These are phyloP conservation scores for Sorex maritimensis DNA, from an alignment of 2,797 vertebrate species.

Conservation along the genomic window DNA sequence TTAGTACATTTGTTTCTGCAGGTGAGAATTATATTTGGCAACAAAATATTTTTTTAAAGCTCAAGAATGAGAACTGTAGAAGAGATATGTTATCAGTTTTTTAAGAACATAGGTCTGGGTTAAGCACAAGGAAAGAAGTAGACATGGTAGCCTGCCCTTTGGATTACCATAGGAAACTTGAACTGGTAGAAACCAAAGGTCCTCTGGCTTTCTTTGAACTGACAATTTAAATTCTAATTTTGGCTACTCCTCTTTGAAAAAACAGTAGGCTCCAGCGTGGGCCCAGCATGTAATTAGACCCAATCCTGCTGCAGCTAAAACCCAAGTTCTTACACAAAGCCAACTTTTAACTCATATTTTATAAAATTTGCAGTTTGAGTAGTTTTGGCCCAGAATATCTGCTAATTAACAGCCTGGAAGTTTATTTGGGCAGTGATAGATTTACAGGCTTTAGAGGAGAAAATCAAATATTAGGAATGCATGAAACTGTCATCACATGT, in stretches of 20 bases:
- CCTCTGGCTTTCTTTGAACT: constrained; percentile 30
- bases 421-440: background rate
- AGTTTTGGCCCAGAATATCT: background rate
- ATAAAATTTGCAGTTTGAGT: background rate
- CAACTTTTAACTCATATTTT: background rate
- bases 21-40: constrained; percentile 23
- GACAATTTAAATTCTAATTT: constrained; percentile 80
- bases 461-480: background rate
- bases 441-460: background rate
- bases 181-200: constrained; percentile 66
- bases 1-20: constrained; percentile 2
- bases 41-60: constrained; percentile 14
- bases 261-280: constrained; percentile 62
- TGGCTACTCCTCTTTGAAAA: constrained; percentile 73
- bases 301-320: constrained; percentile 36
- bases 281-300: constrained; percentile 29
- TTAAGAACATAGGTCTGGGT: background rate
- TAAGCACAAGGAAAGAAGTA: background rate
- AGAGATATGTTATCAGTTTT: background rate
- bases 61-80: constrained; percentile 36
- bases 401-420: background rate
- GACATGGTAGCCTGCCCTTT: background rate
- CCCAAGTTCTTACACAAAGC: background rate
- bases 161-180: constrained; percentile 27
- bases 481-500: background rate